A percentile compares a stretch with the other conserved stretches of the same genome.
Conservation (phyloP, 2,113 vertebrate genomes). For the Oreochromis spilurus region DNA sequence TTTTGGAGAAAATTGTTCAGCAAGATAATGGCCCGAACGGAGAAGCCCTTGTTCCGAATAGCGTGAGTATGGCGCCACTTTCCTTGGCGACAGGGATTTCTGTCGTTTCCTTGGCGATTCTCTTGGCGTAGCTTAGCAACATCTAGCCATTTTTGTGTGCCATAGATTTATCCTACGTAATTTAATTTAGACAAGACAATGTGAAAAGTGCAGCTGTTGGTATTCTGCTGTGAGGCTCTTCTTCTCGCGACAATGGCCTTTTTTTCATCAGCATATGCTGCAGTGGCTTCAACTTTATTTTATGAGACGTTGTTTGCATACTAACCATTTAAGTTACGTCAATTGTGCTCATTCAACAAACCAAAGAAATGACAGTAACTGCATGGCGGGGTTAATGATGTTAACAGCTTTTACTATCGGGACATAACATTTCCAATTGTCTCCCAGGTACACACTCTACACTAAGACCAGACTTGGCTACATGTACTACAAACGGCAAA, state of each 20-base stretch:
- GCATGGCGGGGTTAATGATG: background rate
- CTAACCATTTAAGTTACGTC: background rate
- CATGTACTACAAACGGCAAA: constrained; percentile 89
- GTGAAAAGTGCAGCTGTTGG: background rate
- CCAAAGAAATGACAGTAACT: background rate
- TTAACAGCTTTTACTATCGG: background rate
- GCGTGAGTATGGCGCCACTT: constrained; percentile 65
- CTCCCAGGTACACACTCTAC: constrained; percentile 88
- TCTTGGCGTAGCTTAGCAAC: background rate
- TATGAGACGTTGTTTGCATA: background rate
- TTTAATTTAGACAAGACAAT: background rate
- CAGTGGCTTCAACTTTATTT: background rate
- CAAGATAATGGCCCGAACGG: constrained; percentile 75
- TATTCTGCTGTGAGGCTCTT: background rate
- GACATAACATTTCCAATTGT: background rate
- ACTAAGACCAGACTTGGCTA: constrained; percentile 91
- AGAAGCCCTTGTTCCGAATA: constrained; percentile 78
- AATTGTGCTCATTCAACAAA: background rate
- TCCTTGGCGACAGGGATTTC: background rate
- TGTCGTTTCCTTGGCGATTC: background rate
- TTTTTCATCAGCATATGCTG: background rate
- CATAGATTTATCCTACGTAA: background rate
- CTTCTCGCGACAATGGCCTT: accelerated
- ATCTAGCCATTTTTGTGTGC: background rate
- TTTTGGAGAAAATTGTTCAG: constrained; percentile 27